Percentiles rank a stretch among this genome's conserved stretches.
Conservation (phyloP, 2,888 invertebrate species). For the Iselma pallidipennis region DNA sequence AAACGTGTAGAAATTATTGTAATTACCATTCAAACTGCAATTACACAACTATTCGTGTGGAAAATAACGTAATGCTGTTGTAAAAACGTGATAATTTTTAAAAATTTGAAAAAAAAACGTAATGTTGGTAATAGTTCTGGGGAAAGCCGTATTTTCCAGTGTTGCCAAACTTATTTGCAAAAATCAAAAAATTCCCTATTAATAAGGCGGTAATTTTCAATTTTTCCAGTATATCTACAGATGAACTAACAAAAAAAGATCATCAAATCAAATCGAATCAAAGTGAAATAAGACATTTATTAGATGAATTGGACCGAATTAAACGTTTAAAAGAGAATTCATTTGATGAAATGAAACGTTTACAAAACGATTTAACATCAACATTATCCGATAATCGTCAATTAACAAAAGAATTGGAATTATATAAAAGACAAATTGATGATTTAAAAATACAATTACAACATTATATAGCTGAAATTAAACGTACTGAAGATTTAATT, state of each 20-base stretch:
- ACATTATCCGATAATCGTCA: constrained; percentile 65
- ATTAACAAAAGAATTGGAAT: constrained; percentile 69
- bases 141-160: too few relatives aligned
- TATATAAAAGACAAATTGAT: constrained; percentile 71
- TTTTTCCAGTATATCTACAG: constrained; percentile 5
- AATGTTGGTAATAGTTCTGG: too few relatives aligned
- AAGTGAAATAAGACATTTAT: constrained; percentile 62
- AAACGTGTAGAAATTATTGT: neutral
- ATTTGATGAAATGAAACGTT: constrained; percentile 67
- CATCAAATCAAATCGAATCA: constrained; percentile 47
- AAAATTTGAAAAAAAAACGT: too few relatives aligned
- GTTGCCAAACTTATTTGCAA: too few relatives aligned
- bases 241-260: constrained; percentile 15
- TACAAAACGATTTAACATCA: constrained; percentile 73
- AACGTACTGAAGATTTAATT: constrained; percentile 76
- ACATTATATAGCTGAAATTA: constrained; percentile 80
- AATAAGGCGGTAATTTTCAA: constrained; percentile 6
- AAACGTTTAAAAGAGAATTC: constrained; percentile 64
- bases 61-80: neutral
- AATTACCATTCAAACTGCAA: neutral
- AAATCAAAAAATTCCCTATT: too few relatives aligned
- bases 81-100: neutral
- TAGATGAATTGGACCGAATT: constrained; percentile 63
- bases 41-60: neutral
- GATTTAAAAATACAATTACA: constrained; percentile 76